Evolutionary conservation across 2,113 vertebrate genomes (phyloP).

Genomic region (Psettodes erumei): DNA sequence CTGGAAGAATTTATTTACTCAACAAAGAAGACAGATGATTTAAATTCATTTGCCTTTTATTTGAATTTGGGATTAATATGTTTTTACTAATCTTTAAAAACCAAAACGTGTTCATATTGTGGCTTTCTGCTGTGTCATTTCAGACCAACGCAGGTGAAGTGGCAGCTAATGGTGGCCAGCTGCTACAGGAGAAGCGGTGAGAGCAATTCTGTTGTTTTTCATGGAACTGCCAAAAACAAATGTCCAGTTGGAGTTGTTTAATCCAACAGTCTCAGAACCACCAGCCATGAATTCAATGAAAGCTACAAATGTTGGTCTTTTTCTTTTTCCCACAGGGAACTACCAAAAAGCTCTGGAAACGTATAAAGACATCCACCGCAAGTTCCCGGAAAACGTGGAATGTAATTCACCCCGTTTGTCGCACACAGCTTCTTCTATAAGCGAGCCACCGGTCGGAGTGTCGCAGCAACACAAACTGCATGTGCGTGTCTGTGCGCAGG

Average conservation of each 20-base stretch:
- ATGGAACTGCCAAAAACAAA: not conserved
- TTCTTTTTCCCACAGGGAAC: slow-evolving; percentile 85
- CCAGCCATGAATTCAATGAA: not conserved
- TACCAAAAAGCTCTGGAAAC: slow-evolving; percentile 96
- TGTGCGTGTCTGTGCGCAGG: slow-evolving; percentile 76
- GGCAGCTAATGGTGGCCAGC: slow-evolving; percentile 95
- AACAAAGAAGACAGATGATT: slow-evolving; percentile 6
- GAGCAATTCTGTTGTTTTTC: slow-evolving; percentile 37
- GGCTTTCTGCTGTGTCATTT: slow-evolving; percentile 19
- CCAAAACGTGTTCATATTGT: not conserved
- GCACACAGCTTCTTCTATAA: not conserved
- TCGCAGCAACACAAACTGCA: not conserved
- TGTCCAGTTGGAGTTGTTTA: not conserved
- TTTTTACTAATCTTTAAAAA: not conserved
- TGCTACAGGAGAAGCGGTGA: slow-evolving; percentile 94
- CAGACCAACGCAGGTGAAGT: slow-evolving; percentile 92
- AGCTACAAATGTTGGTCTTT: not conserved
- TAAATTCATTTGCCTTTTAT: not conserved
- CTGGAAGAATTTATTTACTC: slow-evolving; percentile 12
- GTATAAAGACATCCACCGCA: slow-evolving; percentile 93
- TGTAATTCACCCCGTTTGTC: slow-evolving; percentile 81
- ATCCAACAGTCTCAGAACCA: not conserved
- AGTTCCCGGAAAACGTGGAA: slow-evolving; percentile 95
- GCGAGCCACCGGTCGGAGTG: not conserved
- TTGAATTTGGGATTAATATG: not conserved